Conservation (phyloP, 2,113 vertebrate species). For the Pyxicephalus adspersus region DNA sequence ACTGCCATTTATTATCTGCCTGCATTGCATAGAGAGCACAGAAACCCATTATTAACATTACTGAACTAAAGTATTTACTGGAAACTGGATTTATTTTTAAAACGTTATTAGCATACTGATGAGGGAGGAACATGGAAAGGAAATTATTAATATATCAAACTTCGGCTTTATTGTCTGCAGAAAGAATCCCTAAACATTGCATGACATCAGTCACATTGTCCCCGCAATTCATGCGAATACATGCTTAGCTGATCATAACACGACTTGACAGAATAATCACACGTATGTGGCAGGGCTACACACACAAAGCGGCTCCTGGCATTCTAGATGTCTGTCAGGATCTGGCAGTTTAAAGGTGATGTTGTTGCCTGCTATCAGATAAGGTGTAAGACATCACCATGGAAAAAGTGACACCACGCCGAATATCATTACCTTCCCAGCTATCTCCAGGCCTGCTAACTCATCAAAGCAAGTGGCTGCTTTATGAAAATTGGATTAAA, state of each 20-base stretch:
- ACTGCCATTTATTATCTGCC: too few species aligned
- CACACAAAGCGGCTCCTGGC: background rate
- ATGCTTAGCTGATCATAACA: slow-evolving; percentile 13
- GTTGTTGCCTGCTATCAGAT: background rate
- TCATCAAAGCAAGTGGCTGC: too few species aligned
- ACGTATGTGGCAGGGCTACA: background rate
- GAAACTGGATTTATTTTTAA: too few species aligned
- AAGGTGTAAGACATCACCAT: slow-evolving; percentile 22
- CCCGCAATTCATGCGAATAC: background rate
- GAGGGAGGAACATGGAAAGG: too few species aligned
- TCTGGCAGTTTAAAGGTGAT: background rate
- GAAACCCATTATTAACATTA: too few species aligned
- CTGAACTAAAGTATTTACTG: too few species aligned
- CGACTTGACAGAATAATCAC: slow-evolving; percentile 17
- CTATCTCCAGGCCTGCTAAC: too few species aligned
- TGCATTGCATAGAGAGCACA: too few species aligned
- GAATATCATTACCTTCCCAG: slow-evolving; percentile 2
- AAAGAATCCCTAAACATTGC: background rate
- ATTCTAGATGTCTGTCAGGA: slow-evolving; percentile 5
- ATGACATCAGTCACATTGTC: slow-evolving; percentile 8
- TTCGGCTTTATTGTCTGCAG: too few species aligned
- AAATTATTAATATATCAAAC: too few species aligned
- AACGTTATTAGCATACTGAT: too few species aligned
- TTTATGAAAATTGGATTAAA: too few species aligned
- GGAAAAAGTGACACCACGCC: background rate